Evolutionary conservation across 2,797 vertebrate genomes (phyloP).

Genomic region (Spizella passerina): DNA sequence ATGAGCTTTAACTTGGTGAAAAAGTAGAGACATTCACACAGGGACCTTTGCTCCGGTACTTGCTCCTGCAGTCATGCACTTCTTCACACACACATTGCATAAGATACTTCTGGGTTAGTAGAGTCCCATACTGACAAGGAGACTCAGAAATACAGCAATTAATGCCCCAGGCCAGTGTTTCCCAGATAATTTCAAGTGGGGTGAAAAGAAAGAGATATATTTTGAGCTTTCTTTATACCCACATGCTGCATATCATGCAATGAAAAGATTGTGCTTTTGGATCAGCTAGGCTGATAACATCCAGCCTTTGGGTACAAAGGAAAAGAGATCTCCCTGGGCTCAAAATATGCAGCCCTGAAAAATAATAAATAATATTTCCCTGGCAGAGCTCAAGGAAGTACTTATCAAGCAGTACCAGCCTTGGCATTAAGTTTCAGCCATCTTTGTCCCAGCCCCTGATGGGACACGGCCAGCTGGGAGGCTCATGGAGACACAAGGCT

Average conservation of each 20-base stretch:
- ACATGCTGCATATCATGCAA: neutral
- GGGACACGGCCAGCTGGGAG: neutral
- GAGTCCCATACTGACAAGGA: neutral
- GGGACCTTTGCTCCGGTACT: neutral
- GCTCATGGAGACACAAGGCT: rapidly evolving
- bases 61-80: neutral
- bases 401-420: neutral
- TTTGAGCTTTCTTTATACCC: neutral
- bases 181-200: neutral
- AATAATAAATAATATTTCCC: neutral
- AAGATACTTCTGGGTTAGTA: neutral
- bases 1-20: neutral
- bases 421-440: neutral
- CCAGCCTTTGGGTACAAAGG: neutral
- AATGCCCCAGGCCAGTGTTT: neutral
- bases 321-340: neutral
- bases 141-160: neutral
- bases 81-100: neutral
- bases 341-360: neutral
- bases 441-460: neutral
- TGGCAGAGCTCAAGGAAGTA: neutral
- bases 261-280: neutral
- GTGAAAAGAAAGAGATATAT: neutral
- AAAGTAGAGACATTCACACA: neutral
- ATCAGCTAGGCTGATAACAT: neutral